A percentile compares a stretch with the other conserved stretches of the same genome.
Evolutionary conservation across 2,113 vertebrate species (phyloP).

Genomic region (Neotragus moschatus): DNA sequence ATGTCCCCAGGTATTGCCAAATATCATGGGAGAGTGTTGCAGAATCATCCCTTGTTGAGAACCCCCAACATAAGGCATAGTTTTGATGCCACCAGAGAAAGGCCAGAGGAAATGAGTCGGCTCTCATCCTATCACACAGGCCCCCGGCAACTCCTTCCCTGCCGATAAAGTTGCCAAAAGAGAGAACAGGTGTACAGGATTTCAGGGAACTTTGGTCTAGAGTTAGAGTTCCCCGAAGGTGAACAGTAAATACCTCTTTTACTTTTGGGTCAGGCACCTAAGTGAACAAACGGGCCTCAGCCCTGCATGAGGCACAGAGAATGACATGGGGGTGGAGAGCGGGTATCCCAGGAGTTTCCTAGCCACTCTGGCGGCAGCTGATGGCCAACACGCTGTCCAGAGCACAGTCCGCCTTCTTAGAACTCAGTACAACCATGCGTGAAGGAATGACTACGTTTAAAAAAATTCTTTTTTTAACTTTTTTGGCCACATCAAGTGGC

Average conservation of each 20-base stretch:
- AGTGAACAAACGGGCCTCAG: not conserved
- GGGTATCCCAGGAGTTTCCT: not conserved
- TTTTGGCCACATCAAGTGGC: not conserved
- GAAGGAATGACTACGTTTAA: not conserved
- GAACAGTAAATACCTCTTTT: not conserved
- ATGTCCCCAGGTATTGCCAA: not conserved
- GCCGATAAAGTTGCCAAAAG: not conserved
- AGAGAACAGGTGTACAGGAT: accelerated
- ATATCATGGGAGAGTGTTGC: accelerated
- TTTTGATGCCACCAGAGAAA: not conserved
- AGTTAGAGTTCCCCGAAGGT: not conserved
- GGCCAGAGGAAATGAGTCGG: not conserved
- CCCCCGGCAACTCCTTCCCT: not conserved
- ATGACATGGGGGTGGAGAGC: accelerated
- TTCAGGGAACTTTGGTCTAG: not conserved
- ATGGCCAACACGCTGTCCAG: accelerated
- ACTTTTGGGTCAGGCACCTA: not conserved
- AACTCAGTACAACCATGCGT: no score
- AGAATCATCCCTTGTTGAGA: not conserved
- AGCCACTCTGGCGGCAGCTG: not conserved
- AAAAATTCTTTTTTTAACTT: not conserved
- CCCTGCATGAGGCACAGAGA: accelerated
- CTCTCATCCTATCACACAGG: accelerated
- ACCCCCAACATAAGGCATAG: no score
- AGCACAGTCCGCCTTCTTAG: accelerated